Evolutionary conservation across 2,113 vertebrate species (phyloP), one percentile per base, ranked within the genome.

Genomic region (Ptilonorhynchus violaceus): DNA sequence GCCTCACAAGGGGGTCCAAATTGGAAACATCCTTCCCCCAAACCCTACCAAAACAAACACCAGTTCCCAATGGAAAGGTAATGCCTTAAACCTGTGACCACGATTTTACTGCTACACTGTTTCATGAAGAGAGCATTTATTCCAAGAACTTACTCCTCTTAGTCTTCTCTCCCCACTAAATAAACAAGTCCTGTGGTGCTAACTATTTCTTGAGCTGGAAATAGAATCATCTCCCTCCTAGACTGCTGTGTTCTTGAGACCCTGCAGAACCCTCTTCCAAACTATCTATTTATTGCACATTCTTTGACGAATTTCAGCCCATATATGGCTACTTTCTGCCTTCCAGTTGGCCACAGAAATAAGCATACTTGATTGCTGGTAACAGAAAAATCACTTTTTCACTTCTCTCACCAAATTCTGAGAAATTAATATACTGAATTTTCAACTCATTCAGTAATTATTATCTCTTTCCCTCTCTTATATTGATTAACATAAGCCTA

Each of bases 241-340:
- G 69, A 72, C 31, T 60, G 44, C 78, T 60, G 41, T 5, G 52
- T 64, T 93, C 47, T 21, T 52, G 85, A 92, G 85, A 81, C 49
- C 76, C 69, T 55, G 73, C 0, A 0, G 76, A 94, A 79, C n/a
- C 70, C 78, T 88, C 85, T 86, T 84, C 63, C 5, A 28, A 95
- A 63, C 68, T 91, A 81, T 60, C 74, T 92, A 94, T 93, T 96
- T 94, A 90, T 90, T 92, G 75, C 79, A 68, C 85, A 92, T 80
- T 96, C 93, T 94, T 93, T 3, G 1, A 50, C 90, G 78, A 86
- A 86, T 86, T 93, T 95, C 82, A 93, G 64, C 24, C 92, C 87
- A 91, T 88, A 95, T 94, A 96, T 55, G 55, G 85, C 42, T 82
- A 55, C 50, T 80, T 80, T 91, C 70, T 95, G 63, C 53, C 92